Percentiles rank a stretch among this genome's conserved stretches.
Evolutionary conservation across 2,113 vertebrate genomes (phyloP).

Genomic region (Brachyhypopomus occidentalis): DNA sequence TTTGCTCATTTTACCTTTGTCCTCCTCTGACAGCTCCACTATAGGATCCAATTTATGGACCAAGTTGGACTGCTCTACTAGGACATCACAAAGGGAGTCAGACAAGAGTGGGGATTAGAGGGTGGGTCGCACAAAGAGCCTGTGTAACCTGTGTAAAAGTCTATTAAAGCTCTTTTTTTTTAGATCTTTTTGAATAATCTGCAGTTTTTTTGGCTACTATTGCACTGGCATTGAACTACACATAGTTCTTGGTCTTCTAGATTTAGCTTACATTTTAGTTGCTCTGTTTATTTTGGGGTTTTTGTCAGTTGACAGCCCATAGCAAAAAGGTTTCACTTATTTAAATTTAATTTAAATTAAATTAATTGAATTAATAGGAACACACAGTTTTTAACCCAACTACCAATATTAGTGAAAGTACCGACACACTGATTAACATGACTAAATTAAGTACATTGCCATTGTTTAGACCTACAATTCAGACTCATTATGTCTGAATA

Average conservation of each 20-base stretch:
- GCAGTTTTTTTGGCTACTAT: too few species aligned
- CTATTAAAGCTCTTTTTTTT: too few species aligned
- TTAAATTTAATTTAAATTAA: too few species aligned
- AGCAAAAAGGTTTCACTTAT: too few species aligned
- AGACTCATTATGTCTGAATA: background rate
- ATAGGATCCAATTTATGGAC: constrained; percentile 90
- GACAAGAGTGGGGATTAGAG: constrained; percentile 48
- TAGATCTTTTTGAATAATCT: too few species aligned
- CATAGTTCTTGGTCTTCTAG: too few species aligned
- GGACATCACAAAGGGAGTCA: constrained; percentile 68
- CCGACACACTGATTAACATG: background rate
- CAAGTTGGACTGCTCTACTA: constrained; percentile 83
- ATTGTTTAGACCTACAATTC: background rate
- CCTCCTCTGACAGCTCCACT: constrained; percentile 95
- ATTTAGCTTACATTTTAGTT: too few species aligned
- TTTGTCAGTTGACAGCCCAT: too few species aligned
- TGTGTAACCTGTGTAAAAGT: too few species aligned
- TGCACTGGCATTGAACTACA: too few species aligned
- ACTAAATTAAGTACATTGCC: background rate
- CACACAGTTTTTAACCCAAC: background rate
- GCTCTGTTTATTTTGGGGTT: too few species aligned
- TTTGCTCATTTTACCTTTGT: constrained; percentile 85
- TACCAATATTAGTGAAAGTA: background rate
- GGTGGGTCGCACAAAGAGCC: background rate
- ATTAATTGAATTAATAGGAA: too few species aligned